Conservation (phyloP, 2,888 invertebrate genomes). For the Drosophila phalerata region DNA sequence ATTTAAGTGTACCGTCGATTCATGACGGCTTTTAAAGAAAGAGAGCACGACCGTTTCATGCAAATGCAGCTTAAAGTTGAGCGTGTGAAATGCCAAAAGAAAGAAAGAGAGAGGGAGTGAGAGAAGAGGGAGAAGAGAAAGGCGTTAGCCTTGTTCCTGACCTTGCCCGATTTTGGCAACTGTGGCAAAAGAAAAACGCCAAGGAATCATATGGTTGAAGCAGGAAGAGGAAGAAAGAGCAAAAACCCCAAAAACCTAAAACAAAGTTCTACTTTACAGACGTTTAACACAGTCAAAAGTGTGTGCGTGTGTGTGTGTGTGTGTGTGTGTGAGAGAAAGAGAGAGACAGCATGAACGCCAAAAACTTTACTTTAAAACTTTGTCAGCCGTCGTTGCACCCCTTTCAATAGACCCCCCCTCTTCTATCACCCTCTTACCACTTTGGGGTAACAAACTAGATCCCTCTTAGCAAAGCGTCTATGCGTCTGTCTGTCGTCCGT, state of each 20-base stretch:
- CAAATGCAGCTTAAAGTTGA: conserved; percentile 49
- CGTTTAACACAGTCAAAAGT: conserved; percentile 63
- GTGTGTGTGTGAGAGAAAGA: conserved; percentile 14
- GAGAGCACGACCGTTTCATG: conserved; percentile 27
- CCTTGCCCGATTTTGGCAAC: conserved; percentile 77
- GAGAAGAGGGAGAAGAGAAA: not conserved
- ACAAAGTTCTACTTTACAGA: conserved; percentile 81
- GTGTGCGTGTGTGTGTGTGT: conserved; percentile 22
- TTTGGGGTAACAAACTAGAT: conserved; percentile 30
- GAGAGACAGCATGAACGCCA: conserved; percentile 47
- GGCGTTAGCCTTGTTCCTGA: conserved; percentile 68
- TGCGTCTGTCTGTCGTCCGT: conserved; percentile 51
- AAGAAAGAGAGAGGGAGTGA: not conserved
- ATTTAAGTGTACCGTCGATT: not conserved
- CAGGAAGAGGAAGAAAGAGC: conserved; percentile 3
- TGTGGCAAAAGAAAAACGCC: conserved; percentile 66
- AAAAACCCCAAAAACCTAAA: conserved; percentile 80
- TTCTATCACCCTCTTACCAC: too few relatives aligned
- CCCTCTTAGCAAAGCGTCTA: conserved; percentile 56
- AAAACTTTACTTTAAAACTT: conserved; percentile 82
- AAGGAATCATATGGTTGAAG: conserved; percentile 55
- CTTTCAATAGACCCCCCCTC: conserved; percentile 50
- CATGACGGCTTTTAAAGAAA: not conserved
- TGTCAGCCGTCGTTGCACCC: conserved; percentile 65
- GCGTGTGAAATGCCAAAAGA: not conserved